Conservation (phyloP, 2,113 vertebrate species). For the Dryoscopus gambensis region DNA sequence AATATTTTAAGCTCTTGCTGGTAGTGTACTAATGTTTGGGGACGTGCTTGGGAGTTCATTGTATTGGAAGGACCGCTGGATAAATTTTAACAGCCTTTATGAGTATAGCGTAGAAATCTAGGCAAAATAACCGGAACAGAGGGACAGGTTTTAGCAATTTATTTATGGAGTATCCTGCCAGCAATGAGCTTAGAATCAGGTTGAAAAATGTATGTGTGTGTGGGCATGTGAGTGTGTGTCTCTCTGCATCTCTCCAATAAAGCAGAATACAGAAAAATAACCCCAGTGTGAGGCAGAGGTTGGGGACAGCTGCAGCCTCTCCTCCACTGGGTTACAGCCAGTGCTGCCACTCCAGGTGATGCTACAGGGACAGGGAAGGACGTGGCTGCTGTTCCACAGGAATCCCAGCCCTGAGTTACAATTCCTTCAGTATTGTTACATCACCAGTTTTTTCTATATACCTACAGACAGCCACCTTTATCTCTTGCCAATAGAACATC, state of each 20-base stretch:
- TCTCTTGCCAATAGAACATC: not conserved
- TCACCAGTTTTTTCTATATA: not conserved
- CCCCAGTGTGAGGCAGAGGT: not conserved
- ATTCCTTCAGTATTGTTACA: not conserved
- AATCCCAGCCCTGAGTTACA: not conserved
- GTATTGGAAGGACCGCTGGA: not conserved
- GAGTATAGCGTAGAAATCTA: not conserved
- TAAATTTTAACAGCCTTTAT: not conserved
- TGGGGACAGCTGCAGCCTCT: not conserved
- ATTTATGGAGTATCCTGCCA: not conserved
- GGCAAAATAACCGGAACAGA: not conserved
- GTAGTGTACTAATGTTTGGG: not conserved
- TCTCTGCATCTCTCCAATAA: not conserved
- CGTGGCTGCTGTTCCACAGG: not conserved
- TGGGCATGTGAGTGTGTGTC: not conserved
- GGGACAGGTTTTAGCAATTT: not conserved
- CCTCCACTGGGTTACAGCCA: rapidly evolving
- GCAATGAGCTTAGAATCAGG: not conserved
- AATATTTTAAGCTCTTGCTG: constrained; percentile 45
- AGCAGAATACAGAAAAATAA: not conserved
- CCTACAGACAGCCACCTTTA: not conserved
- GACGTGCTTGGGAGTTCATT: constrained; percentile 10
- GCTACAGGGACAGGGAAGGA: not conserved
- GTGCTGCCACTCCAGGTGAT: not conserved
- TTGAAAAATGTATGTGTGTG: not conserved